Evolutionary conservation across 2,113 vertebrate genomes (phyloP).

Genomic region (Ploceus nigricollis): DNA sequence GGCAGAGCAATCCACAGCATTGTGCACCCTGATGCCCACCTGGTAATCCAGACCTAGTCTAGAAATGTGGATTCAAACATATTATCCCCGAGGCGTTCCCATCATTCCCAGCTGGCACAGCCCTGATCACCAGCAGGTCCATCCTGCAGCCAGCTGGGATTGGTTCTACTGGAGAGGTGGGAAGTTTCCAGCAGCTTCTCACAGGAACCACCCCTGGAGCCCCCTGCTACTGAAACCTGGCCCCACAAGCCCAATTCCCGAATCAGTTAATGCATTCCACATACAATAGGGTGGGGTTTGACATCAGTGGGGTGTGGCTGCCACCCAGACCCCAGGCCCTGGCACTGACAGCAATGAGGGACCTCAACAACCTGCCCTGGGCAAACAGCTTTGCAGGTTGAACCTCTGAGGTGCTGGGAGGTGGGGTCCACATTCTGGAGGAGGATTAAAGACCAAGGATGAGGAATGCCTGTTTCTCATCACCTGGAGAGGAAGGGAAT

Average conservation of each 20-base stretch:
- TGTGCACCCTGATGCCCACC: not conserved
- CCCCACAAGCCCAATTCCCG: not conserved
- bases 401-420: not conserved
- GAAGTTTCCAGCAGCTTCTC: not conserved
- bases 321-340: not conserved
- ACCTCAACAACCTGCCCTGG: not conserved
- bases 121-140: not conserved
- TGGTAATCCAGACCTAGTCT: not conserved
- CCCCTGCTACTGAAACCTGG: not conserved
- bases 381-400: not conserved
- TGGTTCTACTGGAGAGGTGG: not conserved
- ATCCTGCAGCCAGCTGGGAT: not conserved
- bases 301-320: not conserved
- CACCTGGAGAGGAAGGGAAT: not conserved
- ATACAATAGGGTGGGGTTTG: accelerated
- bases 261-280: too few species aligned
- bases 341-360: not conserved
- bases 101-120: not conserved
- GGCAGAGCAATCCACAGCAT: not conserved
- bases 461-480: not conserved
- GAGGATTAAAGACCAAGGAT: not conserved
- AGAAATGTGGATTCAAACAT: conserved; percentile 45
- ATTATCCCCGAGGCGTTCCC: not conserved
- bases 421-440: not conserved
- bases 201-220: not conserved